Base-by-base conservation (phyloP, 2,888 invertebrate species). In the Platypus cylindrus region DNA sequence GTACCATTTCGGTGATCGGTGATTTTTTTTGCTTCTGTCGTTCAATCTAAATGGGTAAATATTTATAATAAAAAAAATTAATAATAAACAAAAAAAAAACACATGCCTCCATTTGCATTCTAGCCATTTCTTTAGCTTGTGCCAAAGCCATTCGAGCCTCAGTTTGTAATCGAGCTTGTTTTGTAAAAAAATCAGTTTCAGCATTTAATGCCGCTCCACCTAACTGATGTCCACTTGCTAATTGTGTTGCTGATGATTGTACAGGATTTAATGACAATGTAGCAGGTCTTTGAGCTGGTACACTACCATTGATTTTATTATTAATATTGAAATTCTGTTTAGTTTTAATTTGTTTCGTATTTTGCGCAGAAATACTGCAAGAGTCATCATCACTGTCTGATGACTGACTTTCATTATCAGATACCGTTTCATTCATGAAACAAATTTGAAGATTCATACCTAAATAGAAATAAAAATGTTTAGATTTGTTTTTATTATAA, bases 371-470 rank as follows among this genome's bases (percentile, higher is more conserved):
- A n/a, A n/a, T n/a, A n/a, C n/a, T n/a, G n/a, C n/a, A n/a, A n/a
- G n/a, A n/a, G n/a, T n/a, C n/a, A 38, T 55, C 70, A 59, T 84
- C 83, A 45, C 74, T 69, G 51, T 84, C 83, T 35, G 79, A 80
- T 44, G 70, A 70, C 45, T 78, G 79, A 49, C 81, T 82, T 60
- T 85, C 85, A 51, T 75, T 79, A 60, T 86, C 85, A 32, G 83
- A 84, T 40, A 80, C 80, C 36, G 83, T 82, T 61, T 93, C 90
- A 61, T 91, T 90, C 84, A 91, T 86, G 64, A 90, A 91, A 68
- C 91, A 91, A 54, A 93, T 89, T 70, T 90, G 90, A 32, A 91
- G 76, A 66, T 89, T 90, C 80, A 83, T 89, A 48, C 86, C 83
- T 83, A 61, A 16, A 60, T 61, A 24, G 41, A 45, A 31, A 42